Percentiles rank a stretch among this genome's conserved stretches.
Conservation (phyloP, 1,140 invertebrate genomes). For the Lerema accius region DNA sequence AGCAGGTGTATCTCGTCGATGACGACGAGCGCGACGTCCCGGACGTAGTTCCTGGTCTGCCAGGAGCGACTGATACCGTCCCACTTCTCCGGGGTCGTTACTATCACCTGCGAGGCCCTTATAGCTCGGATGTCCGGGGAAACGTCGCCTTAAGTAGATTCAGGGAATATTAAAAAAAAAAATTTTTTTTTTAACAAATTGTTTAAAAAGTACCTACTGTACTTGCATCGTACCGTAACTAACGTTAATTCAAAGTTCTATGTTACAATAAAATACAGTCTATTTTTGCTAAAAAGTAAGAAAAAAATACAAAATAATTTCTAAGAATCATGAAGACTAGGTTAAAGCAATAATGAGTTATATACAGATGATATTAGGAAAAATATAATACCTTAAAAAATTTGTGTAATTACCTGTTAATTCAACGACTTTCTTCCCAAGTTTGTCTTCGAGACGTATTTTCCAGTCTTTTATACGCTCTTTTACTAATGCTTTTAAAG, state of each 20-base stretch:
- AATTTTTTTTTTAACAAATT: too few species aligned
- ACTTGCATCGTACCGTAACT: too few species aligned
- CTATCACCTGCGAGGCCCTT: constrained; percentile 93
- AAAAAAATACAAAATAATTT: too few species aligned
- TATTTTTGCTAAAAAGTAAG: too few species aligned
- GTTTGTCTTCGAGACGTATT: constrained; percentile 89
- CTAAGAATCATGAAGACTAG: too few species aligned
- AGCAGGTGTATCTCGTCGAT: constrained; percentile 99
- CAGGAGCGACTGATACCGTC: constrained; percentile 98
- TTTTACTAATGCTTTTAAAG: constrained; percentile 97
- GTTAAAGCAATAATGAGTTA: too few species aligned
- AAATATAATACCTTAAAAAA: too few species aligned
- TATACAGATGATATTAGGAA: too few species aligned
- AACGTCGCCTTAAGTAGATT: constrained; percentile 95
- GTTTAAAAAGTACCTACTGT: too few species aligned
- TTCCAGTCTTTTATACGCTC: constrained; percentile 99
- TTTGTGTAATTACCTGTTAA: constrained; percentile 95
- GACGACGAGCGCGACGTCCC: constrained; percentile 95
- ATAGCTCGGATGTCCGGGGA: constrained; percentile 96
- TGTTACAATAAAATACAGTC: too few species aligned
- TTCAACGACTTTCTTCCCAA: constrained; percentile 96
- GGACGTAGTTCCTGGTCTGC: constrained; percentile 98
- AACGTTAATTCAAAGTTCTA: too few species aligned
- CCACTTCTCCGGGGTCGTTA: constrained; percentile 99
- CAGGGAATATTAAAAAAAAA: too few species aligned